Conservation (phyloP, 2,888 invertebrate species). For the Agrilus mali region DNA sequence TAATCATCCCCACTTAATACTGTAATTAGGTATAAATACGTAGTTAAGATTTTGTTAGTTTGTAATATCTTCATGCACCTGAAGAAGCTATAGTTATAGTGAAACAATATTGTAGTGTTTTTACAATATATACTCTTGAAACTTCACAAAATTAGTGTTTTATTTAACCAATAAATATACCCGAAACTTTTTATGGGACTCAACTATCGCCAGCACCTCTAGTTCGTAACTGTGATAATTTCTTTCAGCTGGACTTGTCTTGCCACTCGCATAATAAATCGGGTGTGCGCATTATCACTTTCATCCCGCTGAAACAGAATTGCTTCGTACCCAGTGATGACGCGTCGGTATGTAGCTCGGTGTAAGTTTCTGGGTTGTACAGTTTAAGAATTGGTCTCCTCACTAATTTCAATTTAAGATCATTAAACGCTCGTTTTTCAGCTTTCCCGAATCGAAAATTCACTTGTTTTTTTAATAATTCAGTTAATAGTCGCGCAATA, state of each 20-base stretch:
- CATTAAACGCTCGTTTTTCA: background rate
- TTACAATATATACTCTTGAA: too few relatives aligned
- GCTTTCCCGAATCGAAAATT: background rate
- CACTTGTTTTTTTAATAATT: background rate
- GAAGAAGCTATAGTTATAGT: too few relatives aligned
- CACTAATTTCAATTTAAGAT: background rate
- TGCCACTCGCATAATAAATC: too few relatives aligned
- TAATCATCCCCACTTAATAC: too few relatives aligned
- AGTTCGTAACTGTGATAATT: conserved; percentile 16
- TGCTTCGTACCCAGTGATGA: conserved; percentile 1
- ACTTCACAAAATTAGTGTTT: too few relatives aligned
- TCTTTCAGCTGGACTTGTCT: too few relatives aligned
- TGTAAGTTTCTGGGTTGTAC: background rate
- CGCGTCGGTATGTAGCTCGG: conserved; percentile 5
- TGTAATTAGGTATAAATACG: too few relatives aligned
- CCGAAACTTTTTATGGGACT: conserved; percentile 23
- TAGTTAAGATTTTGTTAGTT: too few relatives aligned
- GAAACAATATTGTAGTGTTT: too few relatives aligned
- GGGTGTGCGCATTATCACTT: too few relatives aligned
- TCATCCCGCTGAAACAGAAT: background rate
- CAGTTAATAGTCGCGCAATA: background rate
- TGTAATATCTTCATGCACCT: too few relatives aligned
- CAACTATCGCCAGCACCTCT: conserved; percentile 23
- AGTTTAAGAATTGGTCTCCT: background rate
- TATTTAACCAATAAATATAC: conserved; percentile 20